A percentile compares a stretch with the other conserved stretches of the same genome.
phyloP scores from a whole-genome alignment of 1,140 invertebrate species.

The Dolichoris vasculosae region DNA sequence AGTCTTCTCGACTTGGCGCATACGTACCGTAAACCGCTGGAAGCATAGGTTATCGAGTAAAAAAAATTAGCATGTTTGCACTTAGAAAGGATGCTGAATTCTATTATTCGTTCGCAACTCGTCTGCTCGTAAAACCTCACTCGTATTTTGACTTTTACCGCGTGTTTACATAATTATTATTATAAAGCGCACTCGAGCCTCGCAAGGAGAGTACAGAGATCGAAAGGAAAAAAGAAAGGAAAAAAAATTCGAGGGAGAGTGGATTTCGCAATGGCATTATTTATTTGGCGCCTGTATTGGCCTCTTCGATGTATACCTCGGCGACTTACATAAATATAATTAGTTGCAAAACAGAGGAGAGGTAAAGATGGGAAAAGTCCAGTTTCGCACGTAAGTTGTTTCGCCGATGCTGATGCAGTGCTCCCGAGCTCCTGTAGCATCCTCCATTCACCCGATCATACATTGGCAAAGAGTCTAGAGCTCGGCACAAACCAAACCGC shows the following conservation, averaged over 20 bases:
- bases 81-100: constrained; percentile 2
- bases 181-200: background rate
- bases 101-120: constrained; percentile 11
- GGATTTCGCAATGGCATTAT: constrained; percentile 38
- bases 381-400: constrained; percentile 30
- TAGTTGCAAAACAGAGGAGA: constrained; percentile 41
- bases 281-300: constrained; percentile 37
- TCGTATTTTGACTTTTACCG: constrained; percentile 27
- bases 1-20: background rate
- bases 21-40: background rate
- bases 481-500: constrained; percentile 19
- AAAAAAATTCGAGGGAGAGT: constrained; percentile 7
- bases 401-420: no score
- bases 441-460: constrained; percentile 36
- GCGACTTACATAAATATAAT: constrained; percentile 40
- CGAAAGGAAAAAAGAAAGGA: constrained; percentile 10
- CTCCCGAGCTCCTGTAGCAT: constrained; percentile 36
- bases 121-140: constrained; percentile 25
- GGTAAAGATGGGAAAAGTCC: constrained; percentile 29
- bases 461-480: constrained; percentile 1
- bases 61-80: background rate
- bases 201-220: background rate
- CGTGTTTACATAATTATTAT: constrained; percentile 41
- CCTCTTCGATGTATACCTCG: background rate
- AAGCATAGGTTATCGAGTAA: background rate